Evolutionary conservation across 2,888 invertebrate species (phyloP), one percentile per base, ranked within the genome.

Genomic region (Meteorus cinctellus): DNA sequence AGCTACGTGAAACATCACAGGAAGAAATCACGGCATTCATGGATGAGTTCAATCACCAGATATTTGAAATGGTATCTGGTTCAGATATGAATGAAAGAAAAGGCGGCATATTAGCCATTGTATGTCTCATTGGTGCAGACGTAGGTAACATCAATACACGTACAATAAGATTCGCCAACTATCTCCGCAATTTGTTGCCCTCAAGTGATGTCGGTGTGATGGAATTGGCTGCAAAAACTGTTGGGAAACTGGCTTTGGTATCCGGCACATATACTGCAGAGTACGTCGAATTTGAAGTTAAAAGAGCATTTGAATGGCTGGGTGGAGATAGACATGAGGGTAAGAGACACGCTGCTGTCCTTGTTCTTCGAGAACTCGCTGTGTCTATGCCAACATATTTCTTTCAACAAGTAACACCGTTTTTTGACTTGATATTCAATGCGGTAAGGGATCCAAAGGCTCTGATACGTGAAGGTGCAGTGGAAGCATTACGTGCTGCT

Each of bases 221-320:
- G 96, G 98, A 98, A 91, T 92, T 98, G 82, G 97, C 98, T 4
- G 98, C 98, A 1, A 96, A 97, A 87, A 98, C 98, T 4, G 95
- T 99, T 81, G 98, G 98, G 0, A 96, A 96, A 82, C 91, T 99
- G 72, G 98, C 98, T 1, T 92, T 97, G 29, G 94, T 96, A 24
- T 96, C 96, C 0, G 98, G 98, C 16, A 97, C 97, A 0, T 97
- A 97, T 89, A 96, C 98, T 41, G 96, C 97, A 0, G 98, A 98
- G 87, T 98, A 98, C 88, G 98, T 99, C n/a, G 98, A 98, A 85
- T 98, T 98, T 91, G 98, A 98, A 90, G 97, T 98, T 1, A 97
- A 97, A 89, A 92, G 96, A 86, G 97, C 98, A 1, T 96, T 98
- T 88, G 99, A 99, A 89, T 98, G 97, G 97, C 91, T 99, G 5